Percentiles rank a stretch among this genome's conserved stretches.
Conservation (phyloP, 2,888 invertebrate species). For the Chrysolina americana region DNA sequence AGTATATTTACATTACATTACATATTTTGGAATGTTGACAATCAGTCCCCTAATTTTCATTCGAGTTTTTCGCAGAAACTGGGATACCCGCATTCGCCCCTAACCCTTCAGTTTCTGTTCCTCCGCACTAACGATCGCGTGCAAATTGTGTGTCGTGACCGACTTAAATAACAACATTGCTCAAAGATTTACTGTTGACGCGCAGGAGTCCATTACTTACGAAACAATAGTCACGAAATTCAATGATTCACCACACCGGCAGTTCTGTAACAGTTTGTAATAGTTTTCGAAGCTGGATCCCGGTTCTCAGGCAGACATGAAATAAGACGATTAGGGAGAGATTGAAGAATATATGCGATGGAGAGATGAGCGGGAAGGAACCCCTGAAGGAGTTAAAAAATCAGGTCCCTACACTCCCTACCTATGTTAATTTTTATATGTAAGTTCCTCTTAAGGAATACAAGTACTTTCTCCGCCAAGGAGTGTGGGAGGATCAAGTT, state of each 20-base stretch:
- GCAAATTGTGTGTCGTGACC: slow-evolving; percentile 59
- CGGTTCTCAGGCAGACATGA: background rate
- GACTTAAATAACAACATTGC: slow-evolving; percentile 60
- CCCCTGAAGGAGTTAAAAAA: too few species aligned
- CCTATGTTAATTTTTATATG: too few species aligned
- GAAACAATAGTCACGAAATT: slow-evolving; percentile 65
- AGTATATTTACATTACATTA: too few species aligned
- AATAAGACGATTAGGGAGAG: background rate
- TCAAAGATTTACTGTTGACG: slow-evolving; percentile 63
- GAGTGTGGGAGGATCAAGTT: too few species aligned
- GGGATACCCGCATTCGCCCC: background rate
- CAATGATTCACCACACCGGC: slow-evolving; percentile 14
- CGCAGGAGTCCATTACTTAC: slow-evolving; percentile 64
- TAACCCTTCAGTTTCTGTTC: background rate
- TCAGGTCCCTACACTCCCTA: too few species aligned
- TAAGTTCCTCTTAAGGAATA: too few species aligned
- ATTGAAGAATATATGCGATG: too few species aligned
- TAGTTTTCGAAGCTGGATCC: slow-evolving; percentile 12
- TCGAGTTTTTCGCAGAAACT: too few species aligned
- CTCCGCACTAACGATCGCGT: slow-evolving; percentile 22
- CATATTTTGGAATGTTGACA: too few species aligned
- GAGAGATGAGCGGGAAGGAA: too few species aligned
- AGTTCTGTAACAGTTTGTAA: slow-evolving; percentile 3
- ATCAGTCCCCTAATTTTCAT: too few species aligned
- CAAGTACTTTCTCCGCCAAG: too few species aligned